Conservation (phyloP, 2,888 invertebrate genomes). For the Calameuta pallipes region DNA sequence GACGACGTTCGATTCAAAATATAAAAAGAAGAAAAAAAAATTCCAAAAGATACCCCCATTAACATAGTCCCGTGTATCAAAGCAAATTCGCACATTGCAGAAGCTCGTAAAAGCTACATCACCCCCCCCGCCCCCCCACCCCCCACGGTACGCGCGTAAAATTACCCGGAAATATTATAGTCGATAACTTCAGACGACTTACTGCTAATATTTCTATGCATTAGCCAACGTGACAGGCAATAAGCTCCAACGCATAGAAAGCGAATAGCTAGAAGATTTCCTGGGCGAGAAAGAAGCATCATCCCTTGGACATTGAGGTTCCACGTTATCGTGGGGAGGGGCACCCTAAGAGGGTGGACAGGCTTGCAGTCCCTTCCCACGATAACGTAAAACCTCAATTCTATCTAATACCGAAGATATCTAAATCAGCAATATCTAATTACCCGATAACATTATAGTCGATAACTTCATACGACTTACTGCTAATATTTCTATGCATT, state of each 20-base stretch:
- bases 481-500: background rate
- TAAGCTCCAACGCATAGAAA: background rate
- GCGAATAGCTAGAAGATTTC: background rate
- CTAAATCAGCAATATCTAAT: too few species aligned
- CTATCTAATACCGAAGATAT: too few species aligned
- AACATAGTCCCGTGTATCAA: background rate
- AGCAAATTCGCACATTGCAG: background rate
- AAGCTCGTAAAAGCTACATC: background rate
- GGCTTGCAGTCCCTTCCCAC: too few species aligned
- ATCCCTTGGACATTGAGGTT: background rate
- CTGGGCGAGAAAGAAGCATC: background rate
- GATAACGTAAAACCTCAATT: too few species aligned
- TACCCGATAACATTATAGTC: background rate
- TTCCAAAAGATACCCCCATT: background rate
- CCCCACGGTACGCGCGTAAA: background rate
- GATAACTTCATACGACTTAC: background rate
- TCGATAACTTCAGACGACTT: background rate
- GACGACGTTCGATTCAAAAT: background rate
- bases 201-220: background rate
- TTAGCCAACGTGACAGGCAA: background rate
- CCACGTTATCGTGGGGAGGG: background rate
- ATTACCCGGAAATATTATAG: background rate
- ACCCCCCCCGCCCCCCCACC: rapidly evolving
- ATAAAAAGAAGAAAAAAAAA: background rate
- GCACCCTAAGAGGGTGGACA: too few species aligned